phyloP scores from a whole-genome alignment of 2,888 invertebrate species.

The Xestia c-nigrum region DNA sequence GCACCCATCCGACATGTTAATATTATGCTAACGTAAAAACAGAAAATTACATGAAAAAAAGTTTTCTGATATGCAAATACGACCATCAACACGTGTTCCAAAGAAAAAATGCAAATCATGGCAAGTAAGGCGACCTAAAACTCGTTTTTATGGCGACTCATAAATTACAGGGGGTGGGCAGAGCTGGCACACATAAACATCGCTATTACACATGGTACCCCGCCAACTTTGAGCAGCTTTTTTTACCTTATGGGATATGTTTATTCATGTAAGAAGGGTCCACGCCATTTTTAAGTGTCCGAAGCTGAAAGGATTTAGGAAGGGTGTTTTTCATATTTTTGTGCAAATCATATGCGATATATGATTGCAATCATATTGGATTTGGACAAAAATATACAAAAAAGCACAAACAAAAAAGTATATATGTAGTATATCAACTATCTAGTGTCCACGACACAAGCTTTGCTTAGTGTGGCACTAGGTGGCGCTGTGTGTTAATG shows the following conservation, averaged over 20 bases:
- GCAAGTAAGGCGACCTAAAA: conserved; percentile 64
- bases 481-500: no score
- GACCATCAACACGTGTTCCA: conserved; percentile 75
- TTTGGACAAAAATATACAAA: no score
- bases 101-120: conserved; percentile 78
- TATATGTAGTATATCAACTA: no score
- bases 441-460: no score
- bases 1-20: conserved; percentile 49
- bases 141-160: conserved; percentile 72
- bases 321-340: conserved; percentile 27
- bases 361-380: neutral
- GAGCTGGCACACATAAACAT: conserved; percentile 68
- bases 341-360: conserved; percentile 1
- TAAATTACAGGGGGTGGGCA: conserved; percentile 69
- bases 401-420: no score
- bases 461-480: no score
- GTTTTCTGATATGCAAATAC: conserved; percentile 71
- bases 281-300: conserved; percentile 54
- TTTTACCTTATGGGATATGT: conserved; percentile 60
- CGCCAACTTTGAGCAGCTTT: conserved; percentile 58
- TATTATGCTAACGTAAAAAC: conserved; percentile 57
- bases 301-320: conserved; percentile 36
- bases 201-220: conserved; percentile 68
- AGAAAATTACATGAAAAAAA: conserved; percentile 62
- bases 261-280: conserved; percentile 63